phyloP scores from a whole-genome alignment of 2,113 vertebrate genomes.

The cattle (Bos taurus) region ARS-UCD2.0 NC_037330.1:58418501-58419000 shows the following conservation, averaged over 20 bases:
- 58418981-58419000: constrained; percentile 61
- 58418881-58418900: background rate
- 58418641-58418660: background rate
- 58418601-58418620: background rate
- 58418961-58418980: background rate
- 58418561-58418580: background rate
- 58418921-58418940: background rate
- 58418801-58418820: background rate
- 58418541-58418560: background rate
- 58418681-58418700: background rate
- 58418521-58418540: background rate
- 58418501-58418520: background rate
- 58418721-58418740: background rate
- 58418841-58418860: background rate
- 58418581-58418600: background rate
- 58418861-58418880: background rate
- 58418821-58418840: background rate
- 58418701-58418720: background rate
- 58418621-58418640: background rate
- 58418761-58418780: background rate
- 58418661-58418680: background rate
- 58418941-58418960: background rate
- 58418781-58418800: background rate
- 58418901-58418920: background rate
- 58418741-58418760: background rate